Evolutionary conservation across 2,113 vertebrate genomes (phyloP).

Genomic region (Turdus rufiventris): DNA sequence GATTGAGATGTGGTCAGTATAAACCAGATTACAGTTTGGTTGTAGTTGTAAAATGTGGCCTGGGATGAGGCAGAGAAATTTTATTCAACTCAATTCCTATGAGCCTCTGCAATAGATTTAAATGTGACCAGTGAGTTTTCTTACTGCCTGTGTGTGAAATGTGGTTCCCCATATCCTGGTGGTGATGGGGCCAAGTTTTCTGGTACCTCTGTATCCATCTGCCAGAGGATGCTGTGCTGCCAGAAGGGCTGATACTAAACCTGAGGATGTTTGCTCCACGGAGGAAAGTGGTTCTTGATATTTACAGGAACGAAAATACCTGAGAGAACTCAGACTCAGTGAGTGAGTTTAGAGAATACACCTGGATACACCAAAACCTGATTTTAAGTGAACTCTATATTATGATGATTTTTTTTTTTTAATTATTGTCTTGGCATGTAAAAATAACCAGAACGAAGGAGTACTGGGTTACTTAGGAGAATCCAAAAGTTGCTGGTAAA

Average conservation of each 20-base stretch:
- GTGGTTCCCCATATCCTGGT: background rate
- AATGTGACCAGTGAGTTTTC: background rate
- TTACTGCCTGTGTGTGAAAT: background rate
- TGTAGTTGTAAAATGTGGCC: background rate
- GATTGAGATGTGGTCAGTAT: background rate
- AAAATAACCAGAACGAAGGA: background rate
- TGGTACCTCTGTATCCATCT: background rate
- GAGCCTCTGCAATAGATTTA: background rate
- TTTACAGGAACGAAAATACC: background rate
- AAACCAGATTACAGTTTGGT: background rate
- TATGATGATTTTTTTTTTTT: background rate
- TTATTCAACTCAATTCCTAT: background rate
- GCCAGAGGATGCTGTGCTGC: background rate
- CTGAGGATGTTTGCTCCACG: fast-evolving
- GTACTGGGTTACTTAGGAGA: background rate
- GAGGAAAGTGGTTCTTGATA: fast-evolving
- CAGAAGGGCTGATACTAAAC: background rate
- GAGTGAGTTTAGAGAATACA: background rate
- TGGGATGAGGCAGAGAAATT: background rate
- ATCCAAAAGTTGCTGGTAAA: background rate
- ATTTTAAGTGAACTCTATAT: background rate
- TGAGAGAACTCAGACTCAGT: background rate
- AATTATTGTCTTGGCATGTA: background rate
- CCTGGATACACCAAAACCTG: background rate
- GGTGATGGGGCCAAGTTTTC: fast-evolving